Conservation (phyloP, 92 coral and sea anemone species). For the Galaxea fascicularis region DNA sequence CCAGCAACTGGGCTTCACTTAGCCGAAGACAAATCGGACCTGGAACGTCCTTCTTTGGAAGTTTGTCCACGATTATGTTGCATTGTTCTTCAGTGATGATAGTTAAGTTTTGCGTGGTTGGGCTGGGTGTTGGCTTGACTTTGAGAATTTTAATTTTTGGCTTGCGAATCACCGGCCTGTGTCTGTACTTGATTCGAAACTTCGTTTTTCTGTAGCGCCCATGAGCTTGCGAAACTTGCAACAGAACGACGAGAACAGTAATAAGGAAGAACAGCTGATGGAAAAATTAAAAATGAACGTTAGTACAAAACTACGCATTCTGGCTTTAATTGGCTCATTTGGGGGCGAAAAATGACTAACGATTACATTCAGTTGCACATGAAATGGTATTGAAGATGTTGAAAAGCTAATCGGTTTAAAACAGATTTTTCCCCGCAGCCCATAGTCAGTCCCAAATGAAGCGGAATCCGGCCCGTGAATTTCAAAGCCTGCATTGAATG, state of each 20-base stretch:
- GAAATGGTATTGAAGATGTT: too few species aligned
- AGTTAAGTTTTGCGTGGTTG: not conserved
- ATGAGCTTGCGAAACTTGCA: slow-evolving; percentile 1
- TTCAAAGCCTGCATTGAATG: too few species aligned
- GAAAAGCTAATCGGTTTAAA: too few species aligned
- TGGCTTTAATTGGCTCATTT: not conserved
- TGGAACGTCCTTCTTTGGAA: not conserved
- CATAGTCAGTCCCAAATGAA: too few species aligned
- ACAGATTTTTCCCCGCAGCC: too few species aligned
- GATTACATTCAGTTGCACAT: too few species aligned
- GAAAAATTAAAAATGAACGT: not conserved
- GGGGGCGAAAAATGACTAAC: too few species aligned
- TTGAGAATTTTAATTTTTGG: not conserved
- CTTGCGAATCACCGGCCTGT: too few species aligned
- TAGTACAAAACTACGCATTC: not conserved
- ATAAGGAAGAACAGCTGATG: not conserved
- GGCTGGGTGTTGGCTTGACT: not conserved
- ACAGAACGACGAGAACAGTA: not conserved
- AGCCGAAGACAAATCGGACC: slow-evolving; percentile 24
- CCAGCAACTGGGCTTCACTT: slow-evolving; percentile 1
- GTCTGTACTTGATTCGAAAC: not conserved
- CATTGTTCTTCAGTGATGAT: slow-evolving; percentile 14
- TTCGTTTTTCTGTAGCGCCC: not conserved
- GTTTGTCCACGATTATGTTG: not conserved
- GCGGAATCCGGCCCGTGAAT: too few species aligned